Evolutionary conservation across 2,888 invertebrate genomes (phyloP).

Genomic region (Microplitis deprimator): DNA sequence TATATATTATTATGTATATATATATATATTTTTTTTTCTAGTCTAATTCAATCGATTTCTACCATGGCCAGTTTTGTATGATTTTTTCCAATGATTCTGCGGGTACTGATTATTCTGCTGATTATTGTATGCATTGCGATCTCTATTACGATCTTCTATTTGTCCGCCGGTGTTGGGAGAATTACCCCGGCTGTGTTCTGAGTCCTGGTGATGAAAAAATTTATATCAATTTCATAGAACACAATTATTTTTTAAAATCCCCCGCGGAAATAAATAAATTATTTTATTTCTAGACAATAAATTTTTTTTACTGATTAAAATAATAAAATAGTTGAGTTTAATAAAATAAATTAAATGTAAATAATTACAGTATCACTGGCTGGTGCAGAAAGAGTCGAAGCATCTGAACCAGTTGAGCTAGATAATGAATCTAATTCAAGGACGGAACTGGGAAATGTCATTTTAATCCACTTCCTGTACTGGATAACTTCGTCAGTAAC

Average conservation of each 20-base stretch:
- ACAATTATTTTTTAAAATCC: too few species aligned
- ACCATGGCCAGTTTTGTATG: slow-evolving; percentile 66
- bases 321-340: too few species aligned
- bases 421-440: slow-evolving; percentile 67
- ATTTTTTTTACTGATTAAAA: too few species aligned
- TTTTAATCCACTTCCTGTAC: slow-evolving; percentile 80
- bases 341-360: slow-evolving; percentile 19
- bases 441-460: slow-evolving; percentile 69
- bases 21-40: not conserved
- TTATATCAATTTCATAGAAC: too few species aligned
- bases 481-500: slow-evolving; percentile 93
- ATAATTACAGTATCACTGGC: slow-evolving; percentile 68
- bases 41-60: slow-evolving; percentile 26
- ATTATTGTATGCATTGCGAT: slow-evolving; percentile 62
- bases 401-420: slow-evolving; percentile 69
- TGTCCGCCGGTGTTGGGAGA: slow-evolving; percentile 69
- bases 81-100: slow-evolving; percentile 61
- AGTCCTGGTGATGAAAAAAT: slow-evolving; percentile 58
- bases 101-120: slow-evolving; percentile 58
- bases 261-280: too few species aligned
- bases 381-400: slow-evolving; percentile 69
- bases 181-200: slow-evolving; percentile 69
- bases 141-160: slow-evolving; percentile 63
- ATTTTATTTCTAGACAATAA: not conserved
- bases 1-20: not conserved